Conservation (phyloP, 2,888 invertebrate species). For the Philonicus albiceps region DNA sequence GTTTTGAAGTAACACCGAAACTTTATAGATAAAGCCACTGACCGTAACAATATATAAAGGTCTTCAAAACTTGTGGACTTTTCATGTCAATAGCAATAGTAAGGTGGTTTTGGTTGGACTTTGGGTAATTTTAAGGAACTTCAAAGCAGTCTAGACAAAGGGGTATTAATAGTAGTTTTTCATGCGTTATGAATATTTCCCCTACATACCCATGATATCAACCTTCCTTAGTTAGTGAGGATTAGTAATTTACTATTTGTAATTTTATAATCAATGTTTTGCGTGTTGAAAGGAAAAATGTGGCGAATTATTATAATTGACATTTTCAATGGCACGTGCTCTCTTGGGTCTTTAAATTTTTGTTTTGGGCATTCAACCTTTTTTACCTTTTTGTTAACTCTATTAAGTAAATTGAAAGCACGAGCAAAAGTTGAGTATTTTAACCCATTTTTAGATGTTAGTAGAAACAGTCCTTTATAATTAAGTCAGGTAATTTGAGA, state of each 20-base stretch:
- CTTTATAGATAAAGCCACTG: neutral
- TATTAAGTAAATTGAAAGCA: neutral
- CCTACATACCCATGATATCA: no score
- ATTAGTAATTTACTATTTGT: neutral
- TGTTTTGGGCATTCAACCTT: neutral
- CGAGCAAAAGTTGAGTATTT: neutral
- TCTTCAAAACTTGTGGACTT: neutral
- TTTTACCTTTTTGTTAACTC: neutral
- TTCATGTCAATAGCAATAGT: neutral
- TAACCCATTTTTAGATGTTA: no score
- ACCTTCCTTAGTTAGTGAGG: neutral
- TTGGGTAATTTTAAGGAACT: neutral
- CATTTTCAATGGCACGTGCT: neutral
- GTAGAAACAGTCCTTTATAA: neutral
- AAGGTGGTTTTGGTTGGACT: neutral
- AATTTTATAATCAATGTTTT: neutral
- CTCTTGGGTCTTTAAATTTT: neutral
- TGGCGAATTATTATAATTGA: neutral
- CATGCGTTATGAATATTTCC: neutral
- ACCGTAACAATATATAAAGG: neutral
- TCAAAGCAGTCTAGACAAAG: neutral
- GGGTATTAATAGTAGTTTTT: neutral
- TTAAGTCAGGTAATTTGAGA: no score
- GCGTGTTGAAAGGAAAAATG: neutral
- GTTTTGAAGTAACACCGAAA: neutral